These are phyloP conservation scores for Galleria mellonella DNA, from an alignment of 1,140 invertebrate genomes.

Conservation along the genomic window DNA sequence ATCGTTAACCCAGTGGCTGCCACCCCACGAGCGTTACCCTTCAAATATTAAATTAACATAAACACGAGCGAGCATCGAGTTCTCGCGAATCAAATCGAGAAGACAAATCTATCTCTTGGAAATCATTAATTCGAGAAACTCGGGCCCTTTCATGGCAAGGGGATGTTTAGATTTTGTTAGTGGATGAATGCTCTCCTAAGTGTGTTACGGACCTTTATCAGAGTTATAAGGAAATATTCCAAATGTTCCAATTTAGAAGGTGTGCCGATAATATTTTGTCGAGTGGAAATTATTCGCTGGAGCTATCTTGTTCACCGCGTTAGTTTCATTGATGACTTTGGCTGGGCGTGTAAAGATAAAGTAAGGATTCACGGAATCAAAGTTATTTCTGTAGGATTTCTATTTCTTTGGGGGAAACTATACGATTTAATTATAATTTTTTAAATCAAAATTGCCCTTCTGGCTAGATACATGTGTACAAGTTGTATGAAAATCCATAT, in stretches of 20 bases:
- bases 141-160: constrained; percentile 10
- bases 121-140: constrained; percentile 45
- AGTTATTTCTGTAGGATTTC: no score
- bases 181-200: constrained; percentile 33
- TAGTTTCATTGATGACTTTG: no score
- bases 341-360: no score
- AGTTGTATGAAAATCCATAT: no score
- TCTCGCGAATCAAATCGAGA: constrained; percentile 49
- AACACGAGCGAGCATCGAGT: constrained; percentile 27
- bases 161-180: constrained; percentile 19
- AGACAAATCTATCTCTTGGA: constrained; percentile 54
- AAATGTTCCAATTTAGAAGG: not conserved
- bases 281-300: no score
- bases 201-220: constrained; percentile 28
- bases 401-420: no score
- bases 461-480: no score
- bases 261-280: not conserved
- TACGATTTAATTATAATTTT: no score
- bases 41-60: constrained; percentile 59
- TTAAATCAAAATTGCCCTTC: no score
- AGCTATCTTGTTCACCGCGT: no score
- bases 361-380: no score
- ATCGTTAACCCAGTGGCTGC: constrained; percentile 11
- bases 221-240: constrained; percentile 7
- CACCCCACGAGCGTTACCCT: constrained; percentile 18